Evolutionary conservation across 64 coral and sea anemone species (phyloP).

Genomic region (Montipora efflorescens): DNA sequence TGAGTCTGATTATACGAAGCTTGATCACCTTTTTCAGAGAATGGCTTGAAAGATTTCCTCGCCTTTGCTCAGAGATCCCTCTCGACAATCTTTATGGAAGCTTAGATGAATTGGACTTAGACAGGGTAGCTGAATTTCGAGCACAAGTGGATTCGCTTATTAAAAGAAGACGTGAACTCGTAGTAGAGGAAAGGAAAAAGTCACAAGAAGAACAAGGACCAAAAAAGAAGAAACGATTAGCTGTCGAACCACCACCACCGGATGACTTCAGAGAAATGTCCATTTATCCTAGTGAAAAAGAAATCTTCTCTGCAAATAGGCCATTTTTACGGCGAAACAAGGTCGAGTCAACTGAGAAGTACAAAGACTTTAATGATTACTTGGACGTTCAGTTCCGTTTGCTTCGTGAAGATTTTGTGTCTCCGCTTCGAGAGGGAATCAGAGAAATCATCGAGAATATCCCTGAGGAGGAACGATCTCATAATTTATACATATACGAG

Average conservation of each 20-base stretch:
- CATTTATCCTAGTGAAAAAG: slow-evolving; percentile 73
- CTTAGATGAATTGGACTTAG: slow-evolving; percentile 50
- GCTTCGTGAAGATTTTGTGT: slow-evolving; percentile 85
- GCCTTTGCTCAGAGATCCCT: slow-evolving; percentile 52
- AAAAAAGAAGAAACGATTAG: background rate
- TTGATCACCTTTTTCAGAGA: slow-evolving; percentile 75
- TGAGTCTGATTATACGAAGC: slow-evolving; percentile 43
- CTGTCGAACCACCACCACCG: slow-evolving; percentile 53
- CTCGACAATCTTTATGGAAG: slow-evolving; percentile 66
- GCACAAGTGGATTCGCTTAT: slow-evolving; percentile 70
- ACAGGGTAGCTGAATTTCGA: slow-evolving; percentile 39
- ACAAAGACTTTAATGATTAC: slow-evolving; percentile 75
- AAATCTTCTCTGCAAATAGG: slow-evolving; percentile 53
- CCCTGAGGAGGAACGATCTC: slow-evolving; percentile 63
- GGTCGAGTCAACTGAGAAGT: slow-evolving; percentile 44
- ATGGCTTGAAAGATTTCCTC: slow-evolving; percentile 76
- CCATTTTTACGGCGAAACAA: slow-evolving; percentile 83
- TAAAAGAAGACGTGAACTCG: slow-evolving; percentile 49
- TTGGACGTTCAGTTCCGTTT: slow-evolving; percentile 91
- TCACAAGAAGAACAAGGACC: slow-evolving; percentile 7
- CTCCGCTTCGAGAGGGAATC: slow-evolving; percentile 86
- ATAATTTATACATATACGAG: slow-evolving; percentile 78
- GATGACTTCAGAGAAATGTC: slow-evolving; percentile 76
- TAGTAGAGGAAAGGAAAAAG: slow-evolving; percentile 15
- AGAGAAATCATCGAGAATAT: slow-evolving; percentile 63